Evolutionary conservation across 2,113 vertebrate genomes (phyloP), one percentile per base, ranked within the genome.

Genomic region (Plectropomus leopardus): DNA sequence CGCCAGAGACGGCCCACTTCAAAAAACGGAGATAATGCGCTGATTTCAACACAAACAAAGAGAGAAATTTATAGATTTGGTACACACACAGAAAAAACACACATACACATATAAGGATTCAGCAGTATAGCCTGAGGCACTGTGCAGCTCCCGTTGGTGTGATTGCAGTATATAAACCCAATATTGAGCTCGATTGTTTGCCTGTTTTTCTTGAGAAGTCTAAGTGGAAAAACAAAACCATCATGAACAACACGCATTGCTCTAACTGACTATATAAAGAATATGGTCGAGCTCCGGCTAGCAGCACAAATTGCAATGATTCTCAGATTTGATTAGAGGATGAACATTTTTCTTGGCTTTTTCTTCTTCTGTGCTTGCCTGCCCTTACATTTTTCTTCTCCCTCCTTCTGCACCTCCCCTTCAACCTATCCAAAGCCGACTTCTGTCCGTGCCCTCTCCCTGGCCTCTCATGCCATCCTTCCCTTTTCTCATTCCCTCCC

Each of bases 101-200:
- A 65, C 4, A 47, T 19, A 32, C 40, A 72, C n/a, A 13, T 23
- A 23, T 32, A 19, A 26, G 45, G 48, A 65, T 82, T 74, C 47
- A 63, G 45, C 61, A 69, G 34, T 24, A 7, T 63, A 72, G 76
- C 86, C 87, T 17, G 32, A 24, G 83, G 80, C 75, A 5, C 11
- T 63, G 34, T 70, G 78, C 54, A 59, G 78, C 85, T 77, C 30
- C 53, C 45, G 80, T 50, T 13, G 7, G 36, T 82, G 82, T 88
- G 85, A 91, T 89, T 88, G 82, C 81, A 59, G 74, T 51, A 48
- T 54, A 61, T 78, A 72, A 77, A 84, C 63, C 51, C 76, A 67
- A 80, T 91, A 88, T 84, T 68, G 74, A 88, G 70, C 66, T 87
- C 19, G 40, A 42, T 82, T 88, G 78, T 87, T 92, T 76, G 74